A percentile compares a stretch with the other conserved stretches of the same genome.
phyloP scores from a whole-genome alignment of 2,113 vertebrate genomes.

The Protobothrops mucrosquamatus region DNA sequence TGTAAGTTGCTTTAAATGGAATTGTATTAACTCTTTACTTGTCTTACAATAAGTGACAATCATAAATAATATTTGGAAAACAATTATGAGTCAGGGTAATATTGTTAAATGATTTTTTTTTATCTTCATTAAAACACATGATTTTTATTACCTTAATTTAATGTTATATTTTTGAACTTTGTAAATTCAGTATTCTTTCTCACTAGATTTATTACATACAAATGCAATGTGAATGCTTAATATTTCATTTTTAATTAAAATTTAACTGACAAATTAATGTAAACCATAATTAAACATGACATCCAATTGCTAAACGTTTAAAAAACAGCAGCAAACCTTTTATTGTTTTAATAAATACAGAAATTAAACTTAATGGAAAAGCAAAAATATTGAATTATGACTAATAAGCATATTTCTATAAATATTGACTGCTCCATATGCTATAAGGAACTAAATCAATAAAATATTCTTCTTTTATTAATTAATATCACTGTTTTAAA shows the following conservation, averaged over 20 bases:
- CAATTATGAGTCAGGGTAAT: slow-evolving; percentile 9
- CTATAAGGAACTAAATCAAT: neutral
- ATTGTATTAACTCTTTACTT: slow-evolving; percentile 13
- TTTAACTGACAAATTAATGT: slow-evolving; percentile 15
- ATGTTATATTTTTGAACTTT: slow-evolving; percentile 41
- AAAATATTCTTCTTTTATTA: slow-evolving; percentile 17
- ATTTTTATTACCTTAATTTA: slow-evolving; percentile 32
- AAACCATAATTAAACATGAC: slow-evolving; percentile 15
- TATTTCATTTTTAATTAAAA: slow-evolving; percentile 32
- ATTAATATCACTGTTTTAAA: neutral
- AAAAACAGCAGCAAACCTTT: slow-evolving; percentile 26
- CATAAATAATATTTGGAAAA: neutral
- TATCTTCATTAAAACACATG: slow-evolving; percentile 33
- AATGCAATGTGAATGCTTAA: slow-evolving; percentile 19
- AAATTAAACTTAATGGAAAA: neutral
- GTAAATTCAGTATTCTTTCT: slow-evolving; percentile 16
- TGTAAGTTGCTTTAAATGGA: neutral
- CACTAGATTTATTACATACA: slow-evolving; percentile 32
- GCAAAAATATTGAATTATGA: slow-evolving; percentile 19
- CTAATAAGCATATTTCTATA: neutral
- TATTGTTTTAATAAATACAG: slow-evolving; percentile 1
- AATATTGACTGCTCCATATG: neutral
- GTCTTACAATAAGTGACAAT: neutral
- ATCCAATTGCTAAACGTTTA: slow-evolving; percentile 14
- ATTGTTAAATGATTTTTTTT: slow-evolving; percentile 30